Conservation (phyloP, 2,888 invertebrate species). For the Leptothorax acervorum region DNA sequence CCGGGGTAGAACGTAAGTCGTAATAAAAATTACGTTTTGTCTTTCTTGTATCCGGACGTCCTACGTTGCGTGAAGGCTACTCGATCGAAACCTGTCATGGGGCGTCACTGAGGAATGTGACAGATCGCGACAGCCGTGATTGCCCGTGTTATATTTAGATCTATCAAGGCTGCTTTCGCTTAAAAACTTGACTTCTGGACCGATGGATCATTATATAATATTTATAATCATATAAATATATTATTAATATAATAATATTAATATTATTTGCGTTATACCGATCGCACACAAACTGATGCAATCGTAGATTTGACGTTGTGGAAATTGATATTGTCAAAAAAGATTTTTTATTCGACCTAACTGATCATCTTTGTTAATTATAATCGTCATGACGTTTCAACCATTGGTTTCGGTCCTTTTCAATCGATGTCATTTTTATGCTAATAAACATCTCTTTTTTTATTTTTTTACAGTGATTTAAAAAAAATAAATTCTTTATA, state of each 20-base stretch:
- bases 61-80: conserved; percentile 18
- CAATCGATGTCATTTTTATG: no score
- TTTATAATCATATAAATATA: neutral
- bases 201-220: neutral
- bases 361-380: no score
- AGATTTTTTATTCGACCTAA: no score
- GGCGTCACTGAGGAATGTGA: conserved; percentile 10
- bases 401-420: no score
- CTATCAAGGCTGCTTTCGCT: neutral
- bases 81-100: conserved; percentile 17
- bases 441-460: no score
- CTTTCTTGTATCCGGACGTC: conserved; percentile 15
- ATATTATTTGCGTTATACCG: neutral
- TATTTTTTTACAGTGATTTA: no score
- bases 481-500: no score
- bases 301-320: neutral
- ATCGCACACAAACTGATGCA: neutral
- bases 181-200: neutral
- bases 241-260: neutral
- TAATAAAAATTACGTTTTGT: conserved; percentile 50
- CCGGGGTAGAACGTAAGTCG: conserved; percentile 44
- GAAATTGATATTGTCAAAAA: neutral
- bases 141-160: neutral
- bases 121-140: neutral
- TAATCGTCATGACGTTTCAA: no score